Conservation (phyloP, 1,140 invertebrate genomes). For the Drosophila kohkoa region DNA sequence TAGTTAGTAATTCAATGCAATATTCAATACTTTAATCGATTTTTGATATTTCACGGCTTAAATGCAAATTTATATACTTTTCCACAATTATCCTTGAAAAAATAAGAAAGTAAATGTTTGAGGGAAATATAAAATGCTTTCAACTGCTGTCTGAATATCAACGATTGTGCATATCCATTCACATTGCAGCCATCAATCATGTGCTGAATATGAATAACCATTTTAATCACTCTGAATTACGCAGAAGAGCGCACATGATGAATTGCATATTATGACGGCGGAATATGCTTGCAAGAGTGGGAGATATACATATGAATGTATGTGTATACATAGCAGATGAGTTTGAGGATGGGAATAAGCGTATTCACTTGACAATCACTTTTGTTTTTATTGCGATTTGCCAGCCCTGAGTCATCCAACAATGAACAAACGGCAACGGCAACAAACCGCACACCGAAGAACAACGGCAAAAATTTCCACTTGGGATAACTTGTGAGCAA, state of each 20-base stretch:
- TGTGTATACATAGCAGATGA: neutral
- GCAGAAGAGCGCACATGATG: conserved; percentile 80
- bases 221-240: conserved; percentile 78
- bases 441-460: conserved; percentile 46
- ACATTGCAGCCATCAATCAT: conserved; percentile 66
- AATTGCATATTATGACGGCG: conserved; percentile 63
- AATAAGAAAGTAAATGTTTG: neutral
- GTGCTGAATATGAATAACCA: conserved; percentile 70
- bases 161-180: conserved; percentile 36
- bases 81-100: too few species aligned
- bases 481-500: conserved; percentile 83
- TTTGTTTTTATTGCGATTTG: conserved; percentile 81
- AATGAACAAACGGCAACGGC: neutral
- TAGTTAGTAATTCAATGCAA: too few species aligned
- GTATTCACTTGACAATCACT: conserved; percentile 83
- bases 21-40: too few species aligned
- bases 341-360: conserved; percentile 60
- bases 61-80: too few species aligned
- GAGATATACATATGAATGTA: neutral
- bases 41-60: too few species aligned
- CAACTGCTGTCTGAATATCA: conserved; percentile 35
- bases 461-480: conserved; percentile 77
- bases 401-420: conserved; percentile 44
- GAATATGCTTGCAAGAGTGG: neutral
- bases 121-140: neutral